Conservation (phyloP, 2,797 vertebrate species). For the Crypturellus tataupa region DNA sequence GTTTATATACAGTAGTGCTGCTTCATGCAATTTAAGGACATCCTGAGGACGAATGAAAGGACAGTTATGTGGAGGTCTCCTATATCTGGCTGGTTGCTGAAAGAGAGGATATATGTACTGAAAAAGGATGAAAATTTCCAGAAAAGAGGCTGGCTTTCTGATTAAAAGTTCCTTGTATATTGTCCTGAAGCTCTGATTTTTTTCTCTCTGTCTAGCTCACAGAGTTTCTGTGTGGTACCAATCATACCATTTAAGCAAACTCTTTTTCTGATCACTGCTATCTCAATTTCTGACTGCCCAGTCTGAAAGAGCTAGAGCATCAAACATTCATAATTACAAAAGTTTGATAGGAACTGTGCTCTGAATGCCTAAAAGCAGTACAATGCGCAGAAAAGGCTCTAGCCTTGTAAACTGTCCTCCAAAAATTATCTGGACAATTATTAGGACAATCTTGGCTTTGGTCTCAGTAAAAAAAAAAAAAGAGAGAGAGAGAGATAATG, state of each 20-base stretch:
- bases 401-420: neutral
- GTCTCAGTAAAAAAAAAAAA: neutral
- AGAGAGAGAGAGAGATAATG: neutral
- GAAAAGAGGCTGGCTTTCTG: neutral
- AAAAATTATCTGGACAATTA: neutral
- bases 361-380: neutral
- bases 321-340: neutral
- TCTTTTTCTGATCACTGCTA: neutral
- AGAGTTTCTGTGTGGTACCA: neutral
- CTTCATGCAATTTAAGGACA: neutral
- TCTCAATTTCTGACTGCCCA: neutral
- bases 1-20: neutral
- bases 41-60: neutral
- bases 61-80: neutral
- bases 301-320: neutral
- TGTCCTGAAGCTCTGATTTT: neutral
- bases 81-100: neutral
- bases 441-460: neutral
- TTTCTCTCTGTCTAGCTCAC: neutral
- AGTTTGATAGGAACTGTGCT: neutral
- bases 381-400: neutral
- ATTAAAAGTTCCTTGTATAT: neutral
- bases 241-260: constrained; percentile 17
- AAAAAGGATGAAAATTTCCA: neutral
- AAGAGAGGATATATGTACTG: fast-evolving